These are phyloP conservation scores for Chrysolina americana DNA, from an alignment of 2,888 invertebrate genomes.

Conservation along the genomic window DNA sequence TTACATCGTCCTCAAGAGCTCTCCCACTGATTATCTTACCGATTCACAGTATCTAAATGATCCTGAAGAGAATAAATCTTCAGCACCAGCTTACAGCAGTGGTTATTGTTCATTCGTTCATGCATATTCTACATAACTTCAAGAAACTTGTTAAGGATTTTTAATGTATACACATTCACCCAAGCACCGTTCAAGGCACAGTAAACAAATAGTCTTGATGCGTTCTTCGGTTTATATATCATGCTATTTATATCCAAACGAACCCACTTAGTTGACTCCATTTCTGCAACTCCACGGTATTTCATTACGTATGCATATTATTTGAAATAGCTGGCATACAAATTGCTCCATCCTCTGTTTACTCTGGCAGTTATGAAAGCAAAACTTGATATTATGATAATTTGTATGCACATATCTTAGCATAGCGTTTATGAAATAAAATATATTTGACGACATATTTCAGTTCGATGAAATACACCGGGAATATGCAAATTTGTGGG, in stretches of 20 bases:
- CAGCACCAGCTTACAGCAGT: no score
- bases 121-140: no score
- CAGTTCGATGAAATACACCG: background rate
- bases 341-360: background rate
- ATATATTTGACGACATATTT: background rate
- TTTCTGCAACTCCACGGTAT: background rate
- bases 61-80: no score
- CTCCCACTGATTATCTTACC: no score
- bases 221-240: no score
- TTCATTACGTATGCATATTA: conserved; percentile 3
- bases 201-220: no score
- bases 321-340: background rate
- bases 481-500: background rate
- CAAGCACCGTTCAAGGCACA: no score
- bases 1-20: no score
- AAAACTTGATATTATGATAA: background rate
- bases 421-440: background rate
- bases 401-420: conserved; percentile 18
- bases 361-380: background rate
- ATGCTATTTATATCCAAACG: background rate
- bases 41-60: no score
- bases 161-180: no score
- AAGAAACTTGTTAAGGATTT: no score
- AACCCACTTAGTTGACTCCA: background rate
- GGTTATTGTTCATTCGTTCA: no score